A percentile compares a stretch with the other conserved stretches of the same genome.
These are phyloP conservation scores for Limenitis camilla DNA, from an alignment of 2,888 invertebrate genomes.

Conservation along the genomic window DNA sequence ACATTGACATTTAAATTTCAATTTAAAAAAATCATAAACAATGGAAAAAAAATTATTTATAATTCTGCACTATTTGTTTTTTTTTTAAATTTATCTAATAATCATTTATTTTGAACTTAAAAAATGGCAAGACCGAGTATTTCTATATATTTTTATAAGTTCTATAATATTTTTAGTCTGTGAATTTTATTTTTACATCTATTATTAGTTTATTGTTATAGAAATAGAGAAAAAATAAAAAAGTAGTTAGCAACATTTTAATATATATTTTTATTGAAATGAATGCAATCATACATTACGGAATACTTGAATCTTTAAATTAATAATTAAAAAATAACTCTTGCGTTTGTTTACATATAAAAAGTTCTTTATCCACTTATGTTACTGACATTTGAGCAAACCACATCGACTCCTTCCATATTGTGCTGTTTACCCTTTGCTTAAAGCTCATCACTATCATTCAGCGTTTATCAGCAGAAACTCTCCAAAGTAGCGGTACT, in stretches of 20 bases:
- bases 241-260: constrained; percentile 72
- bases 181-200: neutral
- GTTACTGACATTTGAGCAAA: constrained; percentile 55
- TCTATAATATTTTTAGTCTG: no score
- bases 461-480: no score
- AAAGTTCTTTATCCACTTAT: constrained; percentile 34
- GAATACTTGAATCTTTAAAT: constrained; percentile 71
- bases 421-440: constrained; percentile 60
- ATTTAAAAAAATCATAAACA: no score
- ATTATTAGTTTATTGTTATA: neutral
- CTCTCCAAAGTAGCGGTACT: no score
- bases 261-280: constrained; percentile 76
- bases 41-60: no score
- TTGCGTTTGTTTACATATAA: constrained; percentile 65
- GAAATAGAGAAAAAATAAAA: constrained; percentile 42
- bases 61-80: no score
- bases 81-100: no score
- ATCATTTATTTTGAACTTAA: no score
- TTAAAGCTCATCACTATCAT: constrained; percentile 15
- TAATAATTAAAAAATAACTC: constrained; percentile 72
- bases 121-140: no score
- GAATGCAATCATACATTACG: constrained; percentile 72
- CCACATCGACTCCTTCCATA: constrained; percentile 34
- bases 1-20: no score
- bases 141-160: no score